Evolutionary conservation across 1,140 invertebrate genomes (phyloP).

Genomic region (Chrysomallon squamiferum): DNA sequence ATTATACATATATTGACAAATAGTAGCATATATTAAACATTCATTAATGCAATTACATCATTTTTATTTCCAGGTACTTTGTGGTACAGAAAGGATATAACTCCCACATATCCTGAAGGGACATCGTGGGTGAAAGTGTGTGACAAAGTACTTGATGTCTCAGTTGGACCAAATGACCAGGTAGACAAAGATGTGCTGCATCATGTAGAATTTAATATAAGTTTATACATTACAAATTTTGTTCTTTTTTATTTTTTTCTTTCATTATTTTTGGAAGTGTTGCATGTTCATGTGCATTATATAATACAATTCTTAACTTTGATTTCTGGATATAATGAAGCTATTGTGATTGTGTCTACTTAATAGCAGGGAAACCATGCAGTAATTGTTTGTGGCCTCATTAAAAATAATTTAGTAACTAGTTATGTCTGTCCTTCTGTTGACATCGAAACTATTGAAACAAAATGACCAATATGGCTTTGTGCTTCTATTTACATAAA

Average conservation of each 20-base stretch:
- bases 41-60: too few species aligned
- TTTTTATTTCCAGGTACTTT: slow-evolving; percentile 28
- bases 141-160: slow-evolving; percentile 64
- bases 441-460: too few species aligned
- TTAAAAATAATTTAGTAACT: too few species aligned
- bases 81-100: slow-evolving; percentile 68
- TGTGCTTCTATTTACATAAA: too few species aligned
- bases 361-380: neutral
- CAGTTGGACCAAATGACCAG: slow-evolving; percentile 69
- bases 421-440: too few species aligned
- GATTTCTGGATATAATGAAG: neutral
- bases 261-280: neutral
- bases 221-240: neutral
- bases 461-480: too few species aligned
- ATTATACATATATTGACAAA: too few species aligned
- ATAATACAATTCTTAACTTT: neutral
- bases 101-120: slow-evolving; percentile 64
- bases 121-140: slow-evolving; percentile 54
- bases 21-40: too few species aligned
- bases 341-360: neutral
- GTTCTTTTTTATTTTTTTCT: neutral
- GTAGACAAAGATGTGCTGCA: slow-evolving; percentile 15
- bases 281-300: neutral
- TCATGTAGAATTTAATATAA: neutral
- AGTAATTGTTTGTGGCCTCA: too few species aligned